Percentiles rank a stretch among this genome's conserved stretches.
Evolutionary conservation across 2,797 vertebrate genomes (phyloP).

Genomic region (Rhabdophis nuchalis): DNA sequence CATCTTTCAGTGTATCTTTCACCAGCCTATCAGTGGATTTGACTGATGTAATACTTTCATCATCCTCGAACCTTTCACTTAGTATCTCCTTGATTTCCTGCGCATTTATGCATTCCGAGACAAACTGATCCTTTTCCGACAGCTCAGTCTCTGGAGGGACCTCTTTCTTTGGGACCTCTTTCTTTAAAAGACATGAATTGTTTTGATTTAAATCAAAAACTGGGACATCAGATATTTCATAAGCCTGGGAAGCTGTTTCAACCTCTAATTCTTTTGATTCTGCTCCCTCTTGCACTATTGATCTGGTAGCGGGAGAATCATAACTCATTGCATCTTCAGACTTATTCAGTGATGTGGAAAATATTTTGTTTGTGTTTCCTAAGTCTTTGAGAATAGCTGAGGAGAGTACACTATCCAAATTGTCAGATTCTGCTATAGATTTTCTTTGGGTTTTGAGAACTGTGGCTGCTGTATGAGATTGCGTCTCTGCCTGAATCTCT

Average conservation of each 20-base stretch:
- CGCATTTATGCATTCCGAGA: slow-evolving; percentile 44
- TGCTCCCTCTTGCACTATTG: slow-evolving; percentile 76
- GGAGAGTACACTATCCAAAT: slow-evolving; percentile 58
- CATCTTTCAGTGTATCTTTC: slow-evolving; percentile 54
- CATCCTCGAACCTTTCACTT: slow-evolving; percentile 28
- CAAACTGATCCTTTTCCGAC: slow-evolving; percentile 31
- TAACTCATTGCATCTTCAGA: slow-evolving; percentile 50
- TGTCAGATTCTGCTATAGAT: slow-evolving; percentile 66
- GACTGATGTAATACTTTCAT: slow-evolving; percentile 36
- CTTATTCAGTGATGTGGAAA: slow-evolving; percentile 36
- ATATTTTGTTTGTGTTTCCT: slow-evolving; percentile 43
- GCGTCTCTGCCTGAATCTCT: slow-evolving; percentile 53
- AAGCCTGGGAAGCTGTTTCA: slow-evolving; percentile 49
- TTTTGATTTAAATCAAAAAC: slow-evolving; percentile 66
- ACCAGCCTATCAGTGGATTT: slow-evolving; percentile 34
- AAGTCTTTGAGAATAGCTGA: slow-evolving; percentile 55
- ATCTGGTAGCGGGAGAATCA: slow-evolving; percentile 63
- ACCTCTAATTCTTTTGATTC: slow-evolving; percentile 62
- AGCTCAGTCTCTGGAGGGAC: slow-evolving; percentile 27
- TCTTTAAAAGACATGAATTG: slow-evolving; percentile 46
- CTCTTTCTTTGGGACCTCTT: slow-evolving; percentile 37
- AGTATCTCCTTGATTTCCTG: slow-evolving; percentile 41
- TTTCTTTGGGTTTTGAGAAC: slow-evolving; percentile 64
- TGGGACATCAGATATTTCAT: slow-evolving; percentile 69
- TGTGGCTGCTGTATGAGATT: slow-evolving; percentile 57